A percentile compares a stretch with the other conserved stretches of the same genome.
Conservation (phyloP, 2,888 invertebrate species). For the Bellardia pandia region DNA sequence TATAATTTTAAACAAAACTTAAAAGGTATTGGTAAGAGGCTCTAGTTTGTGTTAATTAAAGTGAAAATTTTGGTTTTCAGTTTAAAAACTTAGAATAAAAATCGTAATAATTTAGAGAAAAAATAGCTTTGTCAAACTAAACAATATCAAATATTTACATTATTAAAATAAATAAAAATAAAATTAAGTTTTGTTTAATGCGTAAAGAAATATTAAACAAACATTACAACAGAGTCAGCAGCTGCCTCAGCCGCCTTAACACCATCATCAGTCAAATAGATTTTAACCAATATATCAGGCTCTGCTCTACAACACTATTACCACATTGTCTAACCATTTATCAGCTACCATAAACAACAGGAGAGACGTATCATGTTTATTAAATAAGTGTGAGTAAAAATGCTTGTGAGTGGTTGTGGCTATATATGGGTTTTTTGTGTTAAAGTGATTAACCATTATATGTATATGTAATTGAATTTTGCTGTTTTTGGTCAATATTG, state of each 20-base stretch:
- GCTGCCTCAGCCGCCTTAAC: too few species aligned
- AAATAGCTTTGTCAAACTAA: too few species aligned
- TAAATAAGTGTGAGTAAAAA: slow-evolving; percentile 67
- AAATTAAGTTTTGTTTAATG: slow-evolving; percentile 6
- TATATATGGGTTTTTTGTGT: slow-evolving; percentile 38
- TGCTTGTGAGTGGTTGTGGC: background rate
- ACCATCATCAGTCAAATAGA: slow-evolving; percentile 8
- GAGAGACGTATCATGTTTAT: slow-evolving; percentile 73
- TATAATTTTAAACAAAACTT: too few species aligned
- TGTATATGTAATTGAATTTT: slow-evolving; percentile 80
- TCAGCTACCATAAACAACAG: slow-evolving; percentile 12
- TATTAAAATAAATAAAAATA: too few species aligned
- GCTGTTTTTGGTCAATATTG: slow-evolving; percentile 75
- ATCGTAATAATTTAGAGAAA: too few species aligned
- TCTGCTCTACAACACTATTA: background rate
- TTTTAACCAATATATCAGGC: slow-evolving; percentile 11
- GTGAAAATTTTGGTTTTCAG: too few species aligned
- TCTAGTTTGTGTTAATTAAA: too few species aligned
- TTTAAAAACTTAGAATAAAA: too few species aligned
- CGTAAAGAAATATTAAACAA: slow-evolving; percentile 40
- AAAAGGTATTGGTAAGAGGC: too few species aligned
- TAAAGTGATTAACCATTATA: slow-evolving; percentile 79
- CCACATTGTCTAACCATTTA: slow-evolving; percentile 5
- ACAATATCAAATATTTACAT: too few species aligned
- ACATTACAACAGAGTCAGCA: background rate